These are phyloP conservation scores for Rhyacophila evoluta DNA, from an alignment of 2,888 invertebrate genomes.

Conservation along the genomic window DNA sequence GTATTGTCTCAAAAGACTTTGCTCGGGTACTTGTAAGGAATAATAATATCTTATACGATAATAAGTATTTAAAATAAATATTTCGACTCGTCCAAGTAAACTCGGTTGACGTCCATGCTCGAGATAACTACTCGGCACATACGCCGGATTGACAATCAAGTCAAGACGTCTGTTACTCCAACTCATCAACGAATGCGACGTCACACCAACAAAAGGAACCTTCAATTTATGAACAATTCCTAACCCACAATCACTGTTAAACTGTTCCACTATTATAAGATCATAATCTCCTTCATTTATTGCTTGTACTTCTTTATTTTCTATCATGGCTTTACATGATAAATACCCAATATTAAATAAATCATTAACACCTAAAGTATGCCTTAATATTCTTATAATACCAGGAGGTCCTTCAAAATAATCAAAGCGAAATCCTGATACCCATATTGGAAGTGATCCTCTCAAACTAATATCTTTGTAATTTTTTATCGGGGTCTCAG, in stretches of 20 bases:
- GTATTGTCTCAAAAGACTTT: constrained; percentile 60
- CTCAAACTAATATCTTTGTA: constrained; percentile 72
- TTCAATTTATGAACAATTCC: constrained; percentile 61
- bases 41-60: constrained; percentile 57
- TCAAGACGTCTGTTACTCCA: constrained; percentile 66
- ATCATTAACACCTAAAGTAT: not conserved
- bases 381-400: not conserved
- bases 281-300: constrained; percentile 59
- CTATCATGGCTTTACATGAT: constrained; percentile 37
- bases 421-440: constrained; percentile 29
- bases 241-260: constrained; percentile 65
- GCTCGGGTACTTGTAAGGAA: constrained; percentile 60
- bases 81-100: constrained; percentile 58
- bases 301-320: constrained; percentile 39
- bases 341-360: constrained; percentile 17
- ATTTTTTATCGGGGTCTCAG: constrained; percentile 64
- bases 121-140: constrained; percentile 66
- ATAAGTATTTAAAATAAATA: constrained; percentile 57
- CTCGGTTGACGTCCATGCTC: constrained; percentile 59
- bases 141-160: constrained; percentile 65
- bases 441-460: constrained; percentile 56
- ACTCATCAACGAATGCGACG: constrained; percentile 66
- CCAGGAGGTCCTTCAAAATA: not conserved
- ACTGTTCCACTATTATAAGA: constrained; percentile 66
- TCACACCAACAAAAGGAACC: constrained; percentile 69